Conservation (phyloP, 2,888 invertebrate genomes). For the Cataglyphis albicans region DNA sequence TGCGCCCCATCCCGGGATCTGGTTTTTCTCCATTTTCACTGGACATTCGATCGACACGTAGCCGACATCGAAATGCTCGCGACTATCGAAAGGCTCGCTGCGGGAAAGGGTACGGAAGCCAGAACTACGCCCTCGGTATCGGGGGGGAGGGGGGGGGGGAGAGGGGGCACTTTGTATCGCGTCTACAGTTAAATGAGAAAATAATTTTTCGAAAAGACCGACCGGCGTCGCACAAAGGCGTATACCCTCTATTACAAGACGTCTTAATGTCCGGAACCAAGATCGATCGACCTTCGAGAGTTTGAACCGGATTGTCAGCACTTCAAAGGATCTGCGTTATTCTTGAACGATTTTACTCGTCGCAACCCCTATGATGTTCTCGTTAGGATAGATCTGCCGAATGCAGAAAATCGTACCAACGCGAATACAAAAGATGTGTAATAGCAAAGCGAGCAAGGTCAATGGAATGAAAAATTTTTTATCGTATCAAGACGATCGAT, state of each 20-base stretch:
- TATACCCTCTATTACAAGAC: constrained; percentile 55
- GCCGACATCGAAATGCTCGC: constrained; percentile 22
- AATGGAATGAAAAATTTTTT: neutral
- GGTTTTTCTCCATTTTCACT: constrained; percentile 64
- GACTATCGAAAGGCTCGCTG: constrained; percentile 21
- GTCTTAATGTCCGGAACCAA: constrained; percentile 70
- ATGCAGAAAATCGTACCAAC: neutral
- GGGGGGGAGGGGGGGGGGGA: neutral
- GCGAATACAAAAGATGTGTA: constrained; percentile 7
- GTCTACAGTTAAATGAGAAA: constrained; percentile 49
- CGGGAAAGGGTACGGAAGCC: constrained; percentile 52
- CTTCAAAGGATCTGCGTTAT: constrained; percentile 55
- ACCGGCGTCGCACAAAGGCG: constrained; percentile 23
- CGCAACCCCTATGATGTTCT: constrained; percentile 34
- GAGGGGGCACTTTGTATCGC: constrained; percentile 2
- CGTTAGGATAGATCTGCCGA: constrained; percentile 30
- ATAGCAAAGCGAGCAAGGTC: neutral
- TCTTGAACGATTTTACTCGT: constrained; percentile 33
- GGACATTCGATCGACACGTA: constrained; percentile 57
- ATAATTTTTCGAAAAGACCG: constrained; percentile 56
- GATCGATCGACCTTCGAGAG: constrained; percentile 73
- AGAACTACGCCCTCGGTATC: constrained; percentile 53
- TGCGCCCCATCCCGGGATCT: constrained; percentile 62
- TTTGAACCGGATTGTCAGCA: constrained; percentile 59
- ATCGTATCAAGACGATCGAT: neutral